Base-by-base conservation (phyloP, 2,113 vertebrate genomes). In the Rhynchomys soricoides region DNA sequence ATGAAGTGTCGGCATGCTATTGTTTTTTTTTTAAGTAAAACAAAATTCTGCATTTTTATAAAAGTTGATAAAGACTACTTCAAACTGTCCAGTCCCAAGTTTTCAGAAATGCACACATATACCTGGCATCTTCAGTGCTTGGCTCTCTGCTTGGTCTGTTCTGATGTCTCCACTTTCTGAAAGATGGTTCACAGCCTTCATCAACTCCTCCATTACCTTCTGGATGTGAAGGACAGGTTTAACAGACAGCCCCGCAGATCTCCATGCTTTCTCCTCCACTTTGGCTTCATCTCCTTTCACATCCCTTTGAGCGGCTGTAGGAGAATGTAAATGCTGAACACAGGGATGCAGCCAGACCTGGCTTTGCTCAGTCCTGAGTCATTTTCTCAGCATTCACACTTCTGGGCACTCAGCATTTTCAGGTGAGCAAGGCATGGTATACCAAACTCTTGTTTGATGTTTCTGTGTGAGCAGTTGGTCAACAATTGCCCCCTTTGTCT, bases 61-160 rank as follows among this genome's bases (percentile, higher is more conserved):
- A 98, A 98, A 98, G 98, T 98, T 99, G 98, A 98, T 98, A 40
- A 74, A 99, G 99, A 99, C 99, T 99, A 99, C 99, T 99, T 99
- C 98, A 99, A 99, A 99, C 99, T 99, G 98, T 99, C 98, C 98
- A 21, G 77, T 5, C 17, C 75, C 10, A 17, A 37, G 48, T 55
- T 55, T 81, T 81, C 34, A 7, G 78, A 81, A 13, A 11, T 81
- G 34, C 50, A 55, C 9, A 55, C 78, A n/a, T 55, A 21, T 2
- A 12, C 29, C 19, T 52, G 31, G 4, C 31, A 21, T n/a, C 34
- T 5, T 50, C 9, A 13, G 50, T 2, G 11, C 8, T 16, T 17
- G 48, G 8, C 48, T 52, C 17, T 52, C 8, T 10, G 31, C 50
- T 34, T 19, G 48, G 50, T 34, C 26, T 10, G 16, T 52, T 77